phyloP scores from a whole-genome alignment of 2,888 invertebrate species.

The Torymus aiolomorphi region DNA sequence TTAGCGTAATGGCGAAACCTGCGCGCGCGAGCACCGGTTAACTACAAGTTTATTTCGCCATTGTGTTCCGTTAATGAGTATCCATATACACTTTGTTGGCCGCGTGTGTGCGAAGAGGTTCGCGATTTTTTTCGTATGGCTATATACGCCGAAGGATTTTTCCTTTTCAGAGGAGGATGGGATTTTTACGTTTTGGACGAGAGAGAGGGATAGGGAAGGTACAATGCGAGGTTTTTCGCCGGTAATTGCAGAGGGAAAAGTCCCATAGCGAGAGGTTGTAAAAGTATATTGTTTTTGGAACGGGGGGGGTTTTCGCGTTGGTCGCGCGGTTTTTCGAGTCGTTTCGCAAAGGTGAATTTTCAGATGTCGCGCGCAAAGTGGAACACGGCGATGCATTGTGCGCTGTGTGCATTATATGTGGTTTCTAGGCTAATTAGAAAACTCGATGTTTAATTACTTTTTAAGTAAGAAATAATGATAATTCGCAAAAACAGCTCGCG shows the following conservation, averaged over 20 bases:
- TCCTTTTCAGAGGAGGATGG: neutral
- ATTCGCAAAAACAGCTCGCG: too few species aligned
- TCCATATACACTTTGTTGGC: conserved; percentile 18
- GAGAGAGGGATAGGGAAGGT: too few species aligned
- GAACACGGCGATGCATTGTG: too few species aligned
- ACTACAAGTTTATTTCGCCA: conserved; percentile 56
- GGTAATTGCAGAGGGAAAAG: conserved; percentile 12
- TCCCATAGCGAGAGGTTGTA: neutral
- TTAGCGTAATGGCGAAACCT: conserved; percentile 7
- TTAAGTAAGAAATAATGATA: too few species aligned
- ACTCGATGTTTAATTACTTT: neutral
- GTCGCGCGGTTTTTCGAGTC: too few species aligned
- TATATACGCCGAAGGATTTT: too few species aligned
- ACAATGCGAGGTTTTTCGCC: too few species aligned
- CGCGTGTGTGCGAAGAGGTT: neutral
- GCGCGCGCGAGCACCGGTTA: conserved; percentile 23
- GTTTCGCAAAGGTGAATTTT: too few species aligned
- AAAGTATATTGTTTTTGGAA: neutral
- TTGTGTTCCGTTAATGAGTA: conserved; percentile 55
- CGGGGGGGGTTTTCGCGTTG: too few species aligned
- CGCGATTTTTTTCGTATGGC: conserved; percentile 8
- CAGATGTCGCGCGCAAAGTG: too few species aligned
- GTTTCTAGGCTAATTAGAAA: neutral
- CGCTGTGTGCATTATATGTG: neutral
- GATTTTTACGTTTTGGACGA: conserved; percentile 16